These are phyloP conservation scores for Agrenia bidenticulata DNA, from an alignment of 2,888 invertebrate genomes.

Conservation along the genomic window DNA sequence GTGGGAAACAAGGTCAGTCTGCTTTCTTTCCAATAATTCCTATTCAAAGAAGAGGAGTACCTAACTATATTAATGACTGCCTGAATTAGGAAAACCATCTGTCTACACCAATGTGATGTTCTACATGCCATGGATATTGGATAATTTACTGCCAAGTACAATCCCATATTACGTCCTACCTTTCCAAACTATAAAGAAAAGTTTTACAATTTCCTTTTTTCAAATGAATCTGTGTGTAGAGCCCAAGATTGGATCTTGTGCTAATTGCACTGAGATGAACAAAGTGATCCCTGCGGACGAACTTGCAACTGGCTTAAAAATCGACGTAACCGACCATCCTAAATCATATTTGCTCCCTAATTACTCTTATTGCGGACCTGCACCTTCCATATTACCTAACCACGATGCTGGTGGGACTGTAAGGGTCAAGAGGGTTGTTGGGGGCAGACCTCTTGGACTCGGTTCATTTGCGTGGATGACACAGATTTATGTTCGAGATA, in stretches of 20 bases:
- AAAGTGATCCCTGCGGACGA: conserved; percentile 23
- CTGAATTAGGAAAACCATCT: conserved; percentile 33
- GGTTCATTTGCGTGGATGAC: conserved; percentile 33
- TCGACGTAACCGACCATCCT: conserved; percentile 23
- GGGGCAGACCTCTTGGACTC: conserved; percentile 28
- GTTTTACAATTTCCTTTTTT: too few species aligned
- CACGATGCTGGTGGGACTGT: not conserved
- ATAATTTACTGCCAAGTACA: conserved; percentile 25
- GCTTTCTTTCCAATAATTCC: too few species aligned
- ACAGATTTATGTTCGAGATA: conserved; percentile 29
- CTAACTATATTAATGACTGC: too few species aligned
- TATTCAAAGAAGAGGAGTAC: too few species aligned
- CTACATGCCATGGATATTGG: conserved; percentile 33
- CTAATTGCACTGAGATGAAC: not conserved
- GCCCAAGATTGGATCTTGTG: conserved; percentile 1
- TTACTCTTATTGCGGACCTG: conserved; percentile 32
- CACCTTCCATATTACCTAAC: not conserved
- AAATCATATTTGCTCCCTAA: conserved; percentile 29
- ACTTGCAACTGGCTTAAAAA: conserved; percentile 22
- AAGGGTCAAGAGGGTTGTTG: conserved; percentile 38
- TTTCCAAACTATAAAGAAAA: too few species aligned
- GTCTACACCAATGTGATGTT: conserved; percentile 29
- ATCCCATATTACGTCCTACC: too few species aligned
- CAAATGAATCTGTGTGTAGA: not conserved
- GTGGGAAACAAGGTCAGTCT: conserved; percentile 25